Conservation (phyloP, 2,888 invertebrate genomes). For the Cybosia mesomella region DNA sequence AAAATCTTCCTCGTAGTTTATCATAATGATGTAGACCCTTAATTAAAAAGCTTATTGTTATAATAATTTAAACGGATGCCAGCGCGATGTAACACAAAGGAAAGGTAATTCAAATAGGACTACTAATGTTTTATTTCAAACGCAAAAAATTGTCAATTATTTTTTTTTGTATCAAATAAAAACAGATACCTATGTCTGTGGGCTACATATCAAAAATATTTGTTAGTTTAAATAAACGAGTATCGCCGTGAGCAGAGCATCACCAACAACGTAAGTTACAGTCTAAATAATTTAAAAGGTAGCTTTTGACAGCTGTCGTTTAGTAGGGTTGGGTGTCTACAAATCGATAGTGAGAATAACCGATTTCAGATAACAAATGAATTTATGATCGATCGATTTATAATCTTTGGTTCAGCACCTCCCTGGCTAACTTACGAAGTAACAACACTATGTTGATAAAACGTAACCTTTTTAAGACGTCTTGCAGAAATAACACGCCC, state of each 20-base stretch:
- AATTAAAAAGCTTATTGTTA: conserved; percentile 52
- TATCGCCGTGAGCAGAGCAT: neutral
- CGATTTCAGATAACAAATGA: too few species aligned
- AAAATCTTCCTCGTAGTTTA: conserved; percentile 67
- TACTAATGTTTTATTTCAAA: conserved; percentile 19
- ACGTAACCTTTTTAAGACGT: too few species aligned
- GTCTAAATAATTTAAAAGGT: too few species aligned
- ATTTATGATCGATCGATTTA: too few species aligned
- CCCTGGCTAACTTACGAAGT: too few species aligned
- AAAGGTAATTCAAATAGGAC: conserved; percentile 22
- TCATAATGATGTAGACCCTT: conserved; percentile 61
- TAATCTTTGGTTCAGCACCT: too few species aligned
- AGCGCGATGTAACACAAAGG: conserved; percentile 18
- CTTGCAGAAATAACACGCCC: too few species aligned
- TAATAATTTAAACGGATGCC: conserved; percentile 41
- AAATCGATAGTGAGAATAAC: too few species aligned
- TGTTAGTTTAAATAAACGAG: neutral
- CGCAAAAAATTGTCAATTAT: conserved; percentile 20
- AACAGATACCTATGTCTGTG: neutral
- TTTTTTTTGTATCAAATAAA: neutral
- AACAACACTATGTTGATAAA: too few species aligned
- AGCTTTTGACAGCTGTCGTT: too few species aligned
- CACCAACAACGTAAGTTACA: too few species aligned
- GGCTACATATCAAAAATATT: neutral
- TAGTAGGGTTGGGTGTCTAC: too few species aligned